These are phyloP conservation scores for Mythimna albipuncta DNA, from an alignment of 2,888 invertebrate genomes.

Conservation along the genomic window DNA sequence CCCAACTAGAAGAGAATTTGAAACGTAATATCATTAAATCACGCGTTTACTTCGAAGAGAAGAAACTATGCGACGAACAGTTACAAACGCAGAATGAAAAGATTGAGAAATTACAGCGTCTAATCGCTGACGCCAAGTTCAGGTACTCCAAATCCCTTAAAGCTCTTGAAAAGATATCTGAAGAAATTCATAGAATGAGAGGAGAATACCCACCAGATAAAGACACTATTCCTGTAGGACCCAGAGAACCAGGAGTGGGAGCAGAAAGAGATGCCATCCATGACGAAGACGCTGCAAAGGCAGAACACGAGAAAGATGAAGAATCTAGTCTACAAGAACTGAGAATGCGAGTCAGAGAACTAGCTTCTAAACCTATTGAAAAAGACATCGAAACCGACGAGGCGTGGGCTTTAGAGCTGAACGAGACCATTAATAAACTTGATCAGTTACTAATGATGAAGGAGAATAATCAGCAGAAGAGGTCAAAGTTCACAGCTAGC, in stretches of 20 bases:
- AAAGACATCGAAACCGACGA: constrained; percentile 93
- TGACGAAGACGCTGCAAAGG: constrained; percentile 77
- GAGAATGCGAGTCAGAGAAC: constrained; percentile 92
- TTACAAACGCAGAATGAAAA: constrained; percentile 96
- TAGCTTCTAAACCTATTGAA: constrained; percentile 94
- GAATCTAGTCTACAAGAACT: constrained; percentile 92
- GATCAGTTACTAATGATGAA: constrained; percentile 93
- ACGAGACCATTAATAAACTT: constrained; percentile 94
- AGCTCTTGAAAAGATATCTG: constrained; percentile 97
- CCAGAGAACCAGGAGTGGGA: constrained; percentile 94
- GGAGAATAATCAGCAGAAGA: constrained; percentile 91
- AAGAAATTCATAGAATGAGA: constrained; percentile 95
- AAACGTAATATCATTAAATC: constrained; percentile 96
- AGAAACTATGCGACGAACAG: constrained; percentile 96
- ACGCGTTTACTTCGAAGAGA: constrained; percentile 97
- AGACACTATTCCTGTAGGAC: constrained; percentile 86
- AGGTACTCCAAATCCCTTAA: constrained; percentile 96
- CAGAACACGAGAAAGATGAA: constrained; percentile 82
- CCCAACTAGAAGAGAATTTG: constrained; percentile 95
- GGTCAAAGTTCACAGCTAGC: constrained; percentile 84
- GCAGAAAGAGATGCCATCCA: constrained; percentile 91
- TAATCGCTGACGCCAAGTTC: constrained; percentile 94
- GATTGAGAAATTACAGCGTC: constrained; percentile 95
- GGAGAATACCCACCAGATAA: constrained; percentile 89
- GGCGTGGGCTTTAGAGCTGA: constrained; percentile 94